These are phyloP conservation scores for Erebia aethiops DNA, from an alignment of 2,888 invertebrate species.

Conservation along the genomic window DNA sequence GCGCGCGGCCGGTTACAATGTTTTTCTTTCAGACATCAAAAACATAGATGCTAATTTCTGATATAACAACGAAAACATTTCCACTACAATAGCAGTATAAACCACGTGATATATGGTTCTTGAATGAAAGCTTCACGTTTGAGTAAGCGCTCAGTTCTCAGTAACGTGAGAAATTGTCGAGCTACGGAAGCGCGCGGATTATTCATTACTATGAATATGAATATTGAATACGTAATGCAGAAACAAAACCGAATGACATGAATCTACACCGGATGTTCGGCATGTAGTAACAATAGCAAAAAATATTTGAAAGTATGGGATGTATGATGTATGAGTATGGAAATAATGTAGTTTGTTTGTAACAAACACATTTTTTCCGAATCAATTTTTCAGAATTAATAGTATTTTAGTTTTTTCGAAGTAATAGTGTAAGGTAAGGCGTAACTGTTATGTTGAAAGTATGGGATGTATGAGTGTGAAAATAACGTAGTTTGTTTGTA, in stretches of 20 bases:
- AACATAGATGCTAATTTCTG: background rate
- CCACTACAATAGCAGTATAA: background rate
- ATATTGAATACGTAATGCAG: constrained; percentile 15
- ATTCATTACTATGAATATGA: constrained; percentile 14
- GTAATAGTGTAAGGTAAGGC: too few species aligned
- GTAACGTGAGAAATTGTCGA: constrained; percentile 14
- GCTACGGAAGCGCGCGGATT: constrained; percentile 9
- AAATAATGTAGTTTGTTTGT: background rate
- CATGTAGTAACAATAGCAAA: background rate
- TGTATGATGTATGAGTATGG: background rate
- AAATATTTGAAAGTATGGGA: constrained; percentile 9
- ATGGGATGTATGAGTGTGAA: too few species aligned
- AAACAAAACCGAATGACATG: constrained; percentile 6
- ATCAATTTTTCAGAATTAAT: too few species aligned
- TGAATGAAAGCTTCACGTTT: background rate
- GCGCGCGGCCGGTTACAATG: too few species aligned
- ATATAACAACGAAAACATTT: background rate
- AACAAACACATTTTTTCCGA: too few species aligned
- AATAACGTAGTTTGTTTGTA: too few species aligned
- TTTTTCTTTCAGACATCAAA: background rate
- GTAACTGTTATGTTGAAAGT: too few species aligned
- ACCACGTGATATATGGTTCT: background rate
- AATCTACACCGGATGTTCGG: constrained; percentile 8
- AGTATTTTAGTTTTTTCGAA: too few species aligned
- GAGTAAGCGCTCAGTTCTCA: background rate